phyloP scores from a whole-genome alignment of 2,797 vertebrate species.

The Sebastes glaucus region DNA sequence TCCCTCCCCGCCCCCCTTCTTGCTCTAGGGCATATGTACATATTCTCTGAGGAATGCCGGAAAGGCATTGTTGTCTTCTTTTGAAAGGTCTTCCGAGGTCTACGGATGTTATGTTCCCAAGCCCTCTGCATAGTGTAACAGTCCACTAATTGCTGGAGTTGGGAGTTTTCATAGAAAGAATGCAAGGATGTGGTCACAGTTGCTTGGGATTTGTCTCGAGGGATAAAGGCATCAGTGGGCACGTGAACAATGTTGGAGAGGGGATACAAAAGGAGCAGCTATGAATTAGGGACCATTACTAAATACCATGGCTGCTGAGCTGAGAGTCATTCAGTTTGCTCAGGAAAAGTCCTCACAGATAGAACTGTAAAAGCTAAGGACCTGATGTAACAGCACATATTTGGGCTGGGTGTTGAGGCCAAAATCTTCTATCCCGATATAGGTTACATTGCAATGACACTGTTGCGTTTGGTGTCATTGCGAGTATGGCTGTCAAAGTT shows the following conservation, averaged over 20 bases:
- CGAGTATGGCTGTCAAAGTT: background rate
- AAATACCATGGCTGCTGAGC: constrained; percentile 32
- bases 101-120: constrained; percentile 67
- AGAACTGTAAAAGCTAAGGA: background rate
- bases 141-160: constrained; percentile 65
- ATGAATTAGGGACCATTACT: constrained; percentile 40
- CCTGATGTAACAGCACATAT: background rate
- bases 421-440: background rate
- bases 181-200: constrained; percentile 60
- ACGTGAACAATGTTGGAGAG: constrained; percentile 49
- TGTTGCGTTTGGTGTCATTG: background rate
- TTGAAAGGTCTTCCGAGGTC: constrained; percentile 66
- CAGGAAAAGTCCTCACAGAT: constrained; percentile 1
- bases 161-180: constrained; percentile 55
- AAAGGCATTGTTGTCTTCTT: constrained; percentile 63
- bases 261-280: constrained; percentile 43
- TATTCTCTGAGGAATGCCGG: constrained; percentile 66
- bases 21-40: constrained; percentile 61
- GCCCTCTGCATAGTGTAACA: constrained; percentile 58
- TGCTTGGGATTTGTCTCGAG: constrained; percentile 50
- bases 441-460: background rate
- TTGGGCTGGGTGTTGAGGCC: background rate
- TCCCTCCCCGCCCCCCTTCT: background rate
- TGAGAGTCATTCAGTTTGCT: constrained; percentile 22
- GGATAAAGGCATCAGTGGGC: constrained; percentile 54